Conservation (phyloP, 2,888 invertebrate species). For the Lasioglossum marginatum region DNA sequence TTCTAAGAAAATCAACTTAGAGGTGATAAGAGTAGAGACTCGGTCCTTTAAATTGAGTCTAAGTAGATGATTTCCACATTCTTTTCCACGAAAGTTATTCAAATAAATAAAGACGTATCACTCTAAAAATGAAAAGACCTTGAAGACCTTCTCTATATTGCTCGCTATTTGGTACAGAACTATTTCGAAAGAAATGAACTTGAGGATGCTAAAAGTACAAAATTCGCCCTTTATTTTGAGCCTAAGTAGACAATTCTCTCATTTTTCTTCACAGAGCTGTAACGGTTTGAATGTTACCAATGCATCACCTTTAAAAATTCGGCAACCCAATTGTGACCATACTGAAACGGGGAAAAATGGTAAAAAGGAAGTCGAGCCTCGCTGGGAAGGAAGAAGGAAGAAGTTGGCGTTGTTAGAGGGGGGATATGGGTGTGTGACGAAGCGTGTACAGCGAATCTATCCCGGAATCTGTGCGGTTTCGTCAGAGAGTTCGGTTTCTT, state of each 20-base stretch:
- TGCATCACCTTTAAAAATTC: background rate
- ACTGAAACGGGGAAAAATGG: background rate
- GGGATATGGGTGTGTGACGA: constrained; percentile 26
- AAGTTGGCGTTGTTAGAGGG: background rate
- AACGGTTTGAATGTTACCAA: background rate
- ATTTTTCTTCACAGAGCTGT: background rate
- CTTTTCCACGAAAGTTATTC: background rate
- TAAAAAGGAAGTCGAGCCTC: background rate
- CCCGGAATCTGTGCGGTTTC: constrained; percentile 62
- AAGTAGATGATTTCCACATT: background rate
- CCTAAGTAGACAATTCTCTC: background rate
- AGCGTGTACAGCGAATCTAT: constrained; percentile 35
- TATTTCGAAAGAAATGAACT: no score
- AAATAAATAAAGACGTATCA: no score
- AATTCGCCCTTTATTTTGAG: background rate
- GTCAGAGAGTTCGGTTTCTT: constrained; percentile 65
- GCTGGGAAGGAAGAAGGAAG: background rate
- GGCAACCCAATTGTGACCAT: background rate
- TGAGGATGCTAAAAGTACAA: background rate
- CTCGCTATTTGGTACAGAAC: no score
- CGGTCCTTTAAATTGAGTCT: background rate
- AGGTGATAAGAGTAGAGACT: background rate
- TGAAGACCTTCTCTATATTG: no score
- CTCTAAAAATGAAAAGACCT: no score
- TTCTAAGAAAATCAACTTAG: background rate